Evolutionary conservation across 2,888 invertebrate genomes (phyloP).

Genomic region (Schizaphis graminum): DNA sequence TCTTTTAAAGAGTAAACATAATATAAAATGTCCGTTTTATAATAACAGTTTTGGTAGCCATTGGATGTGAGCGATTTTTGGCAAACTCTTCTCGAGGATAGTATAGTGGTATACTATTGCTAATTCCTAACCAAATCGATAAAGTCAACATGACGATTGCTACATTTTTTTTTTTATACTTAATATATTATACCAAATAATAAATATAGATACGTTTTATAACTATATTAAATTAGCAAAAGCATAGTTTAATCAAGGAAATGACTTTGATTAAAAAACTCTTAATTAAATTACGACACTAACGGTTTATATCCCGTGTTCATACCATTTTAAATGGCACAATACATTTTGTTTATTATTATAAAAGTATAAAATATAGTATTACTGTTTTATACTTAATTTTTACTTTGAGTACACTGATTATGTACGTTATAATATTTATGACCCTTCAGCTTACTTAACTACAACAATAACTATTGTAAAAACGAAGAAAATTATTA

Average conservation of each 20-base stretch:
- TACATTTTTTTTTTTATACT: neutral
- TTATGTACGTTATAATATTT: neutral
- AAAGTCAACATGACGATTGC: neutral
- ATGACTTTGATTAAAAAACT: neutral
- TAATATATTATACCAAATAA: neutral
- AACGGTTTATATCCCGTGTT: neutral
- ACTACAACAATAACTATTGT: neutral
- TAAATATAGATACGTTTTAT: neutral
- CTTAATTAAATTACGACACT: neutral
- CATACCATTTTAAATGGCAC: neutral
- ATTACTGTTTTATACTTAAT: neutral
- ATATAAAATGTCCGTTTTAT: conserved; percentile 11
- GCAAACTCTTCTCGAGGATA: neutral
- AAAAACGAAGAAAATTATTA: neutral
- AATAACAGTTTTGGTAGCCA: neutral
- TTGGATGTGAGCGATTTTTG: neutral
- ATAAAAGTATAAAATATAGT: neutral
- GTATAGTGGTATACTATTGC: neutral
- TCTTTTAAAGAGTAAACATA: neutral
- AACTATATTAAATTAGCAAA: neutral
- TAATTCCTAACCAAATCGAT: neutral
- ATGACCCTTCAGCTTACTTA: neutral
- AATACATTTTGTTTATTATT: neutral
- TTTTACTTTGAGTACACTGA: neutral
- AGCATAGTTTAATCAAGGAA: neutral